Base-by-base conservation (phyloP, 1,140 invertebrate genomes). In the Drosophila lacteicornis region DNA sequence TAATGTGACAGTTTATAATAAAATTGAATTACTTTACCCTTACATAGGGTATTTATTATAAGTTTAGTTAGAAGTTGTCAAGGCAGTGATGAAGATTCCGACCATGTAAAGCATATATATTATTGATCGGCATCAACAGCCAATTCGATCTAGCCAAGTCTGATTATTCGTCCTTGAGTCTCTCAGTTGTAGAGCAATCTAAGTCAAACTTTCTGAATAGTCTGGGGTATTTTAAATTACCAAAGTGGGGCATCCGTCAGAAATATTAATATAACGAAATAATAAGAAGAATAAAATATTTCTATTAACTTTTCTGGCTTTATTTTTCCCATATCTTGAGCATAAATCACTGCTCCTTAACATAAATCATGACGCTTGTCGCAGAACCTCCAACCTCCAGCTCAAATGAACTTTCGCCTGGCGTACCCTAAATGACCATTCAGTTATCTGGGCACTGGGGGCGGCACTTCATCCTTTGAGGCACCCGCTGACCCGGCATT, bases 391-490 rank as follows among this genome's bases (percentile, higher is more conserved):
- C 69, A 58, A 15, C 36, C 33, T 58, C 66, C 36, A 50, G n/a
- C 36, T 71, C 30, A 19, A 59, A 71, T 59, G 33, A 58, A 71
- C 67, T 71, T 59, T 59, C 67, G 45, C 69, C 25, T 71, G 46
- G 67, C 53, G 9, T 60, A 73, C 45, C 69, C 69, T 73, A 73
- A 73, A 73, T 73, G 69, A 73, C 69, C 69, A 73, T 73, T 73
- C 69, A 73, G 53, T 43, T 73, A 73, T 73, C 67, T 50, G 38
- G 27, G 45, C 45, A 19, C 63, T 3, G 12, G 62, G 51, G 51
- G 30, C 13, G 19, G n/a, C 9, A n/a, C 27, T 19, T 15, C 63
- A 60, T 40, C 68, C 69, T 73, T 73, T 73, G 67, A 36, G 55
- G 51, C 27, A 42, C 69, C 19, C 67, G 38, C 67, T 73, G 69